These are phyloP conservation scores for Lampris incognitus DNA, from an alignment of 2,113 vertebrate species.

Conservation along the genomic window DNA sequence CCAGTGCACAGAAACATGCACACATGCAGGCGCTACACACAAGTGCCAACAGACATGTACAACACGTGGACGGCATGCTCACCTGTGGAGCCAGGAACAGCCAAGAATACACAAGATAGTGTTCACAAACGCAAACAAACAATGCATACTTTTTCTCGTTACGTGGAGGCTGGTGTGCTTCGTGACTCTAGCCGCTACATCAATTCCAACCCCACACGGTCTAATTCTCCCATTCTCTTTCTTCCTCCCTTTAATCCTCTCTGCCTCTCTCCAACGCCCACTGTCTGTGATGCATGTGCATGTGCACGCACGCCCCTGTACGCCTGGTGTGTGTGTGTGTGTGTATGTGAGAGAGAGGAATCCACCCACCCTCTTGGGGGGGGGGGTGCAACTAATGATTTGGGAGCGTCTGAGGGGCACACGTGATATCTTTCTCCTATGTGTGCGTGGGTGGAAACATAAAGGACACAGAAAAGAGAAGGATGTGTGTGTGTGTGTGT, in stretches of 20 bases:
- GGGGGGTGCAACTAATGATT: slow-evolving; percentile 81
- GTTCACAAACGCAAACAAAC: slow-evolving; percentile 7
- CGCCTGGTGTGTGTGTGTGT: slow-evolving; percentile 28
- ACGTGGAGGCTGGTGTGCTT: slow-evolving; percentile 53
- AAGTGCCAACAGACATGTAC: slow-evolving; percentile 17
- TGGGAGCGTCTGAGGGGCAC: slow-evolving; percentile 71
- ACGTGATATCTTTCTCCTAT: slow-evolving; percentile 65
- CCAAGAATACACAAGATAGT: neutral
- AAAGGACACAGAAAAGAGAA: slow-evolving; percentile 58
- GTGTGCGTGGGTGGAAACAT: slow-evolving; percentile 71
- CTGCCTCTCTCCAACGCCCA: slow-evolving; percentile 69
- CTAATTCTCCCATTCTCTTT: slow-evolving; percentile 45
- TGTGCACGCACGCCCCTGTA: neutral
- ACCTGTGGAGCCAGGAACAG: neutral
- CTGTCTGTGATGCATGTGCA: slow-evolving; percentile 52
- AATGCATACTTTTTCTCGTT: slow-evolving; percentile 41
- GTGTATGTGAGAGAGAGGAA: slow-evolving; percentile 53
- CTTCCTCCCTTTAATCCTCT: slow-evolving; percentile 33
- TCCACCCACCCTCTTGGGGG: slow-evolving; percentile 78
- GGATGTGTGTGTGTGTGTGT: slow-evolving; percentile 7
- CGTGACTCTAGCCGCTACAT: slow-evolving; percentile 48
- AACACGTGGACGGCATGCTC: slow-evolving; percentile 4
- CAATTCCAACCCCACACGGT: slow-evolving; percentile 35
- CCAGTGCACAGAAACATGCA: neutral
- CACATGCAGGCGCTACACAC: slow-evolving; percentile 17